phyloP scores from a whole-genome alignment of 2,797 vertebrate genomes.

The Rallus crepitans region DNA sequence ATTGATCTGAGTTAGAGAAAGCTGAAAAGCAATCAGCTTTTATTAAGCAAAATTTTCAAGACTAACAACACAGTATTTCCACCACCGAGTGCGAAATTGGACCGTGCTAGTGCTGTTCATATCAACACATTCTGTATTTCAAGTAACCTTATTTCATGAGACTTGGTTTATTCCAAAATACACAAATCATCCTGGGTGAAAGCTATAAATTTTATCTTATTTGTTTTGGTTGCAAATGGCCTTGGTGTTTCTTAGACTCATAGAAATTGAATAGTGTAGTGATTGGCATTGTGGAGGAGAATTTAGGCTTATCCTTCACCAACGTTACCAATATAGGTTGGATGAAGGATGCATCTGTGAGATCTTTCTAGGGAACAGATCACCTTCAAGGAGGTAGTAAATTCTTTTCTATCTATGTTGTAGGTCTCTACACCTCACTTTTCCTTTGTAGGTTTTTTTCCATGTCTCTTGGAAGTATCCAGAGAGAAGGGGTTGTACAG shows the following conservation, averaged over 20 bases:
- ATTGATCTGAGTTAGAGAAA: background rate
- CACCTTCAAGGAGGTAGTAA: background rate
- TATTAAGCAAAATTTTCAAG: background rate
- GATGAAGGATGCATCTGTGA: background rate
- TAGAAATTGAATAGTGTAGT: background rate
- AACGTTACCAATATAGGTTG: background rate
- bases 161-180: background rate
- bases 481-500: background rate
- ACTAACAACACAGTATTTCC: background rate
- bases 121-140: background rate
- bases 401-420: background rate
- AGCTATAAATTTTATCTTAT: background rate
- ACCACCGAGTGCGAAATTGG: background rate
- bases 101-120: background rate
- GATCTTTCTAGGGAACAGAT: background rate
- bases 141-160: background rate
- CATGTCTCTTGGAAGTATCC: background rate
- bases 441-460: background rate
- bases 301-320: background rate
- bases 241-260: background rate
- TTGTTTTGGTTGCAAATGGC: background rate
- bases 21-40: background rate
- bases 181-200: slow-evolving; percentile 2
- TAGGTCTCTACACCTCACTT: background rate
- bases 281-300: background rate